phyloP scores from a whole-genome alignment of 1,140 invertebrate species.

The Drosophila littoralis region DNA sequence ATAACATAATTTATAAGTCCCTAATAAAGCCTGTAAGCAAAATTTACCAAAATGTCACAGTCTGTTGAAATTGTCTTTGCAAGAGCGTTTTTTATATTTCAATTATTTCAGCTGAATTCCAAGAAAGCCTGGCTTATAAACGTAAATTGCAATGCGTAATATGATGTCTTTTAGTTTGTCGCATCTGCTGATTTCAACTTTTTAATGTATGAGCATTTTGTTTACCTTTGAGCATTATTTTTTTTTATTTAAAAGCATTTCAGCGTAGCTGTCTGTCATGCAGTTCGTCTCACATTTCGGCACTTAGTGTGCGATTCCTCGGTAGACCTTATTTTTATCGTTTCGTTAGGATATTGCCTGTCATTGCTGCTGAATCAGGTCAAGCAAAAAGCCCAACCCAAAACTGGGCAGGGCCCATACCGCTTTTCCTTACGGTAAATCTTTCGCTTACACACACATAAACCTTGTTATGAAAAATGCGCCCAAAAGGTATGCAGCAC shows the following conservation, averaged over 20 bases:
- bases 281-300: conserved; percentile 25
- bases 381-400: conserved; percentile 24
- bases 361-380: conserved; percentile 38
- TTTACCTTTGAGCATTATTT: background rate
- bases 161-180: background rate
- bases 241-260: conserved; percentile 40
- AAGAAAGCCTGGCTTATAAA: too few species aligned
- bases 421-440: conserved; percentile 11
- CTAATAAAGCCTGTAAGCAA: too few species aligned
- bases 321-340: conserved; percentile 17
- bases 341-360: conserved; percentile 17
- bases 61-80: too few species aligned
- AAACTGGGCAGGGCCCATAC: conserved; percentile 16
- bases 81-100: too few species aligned
- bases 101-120: too few species aligned
- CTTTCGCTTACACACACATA: conserved; percentile 14
- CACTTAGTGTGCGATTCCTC: conserved; percentile 31
- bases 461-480: conserved; percentile 28
- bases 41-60: too few species aligned
- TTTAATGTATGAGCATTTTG: background rate
- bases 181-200: background rate
- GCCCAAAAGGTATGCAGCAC: conserved; percentile 41
- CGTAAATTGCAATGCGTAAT: too few species aligned
- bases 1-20: too few species aligned
- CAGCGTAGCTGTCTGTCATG: conserved; percentile 18